Conservation (phyloP, 2,797 vertebrate species). For the Masticophis lateralis region DNA sequence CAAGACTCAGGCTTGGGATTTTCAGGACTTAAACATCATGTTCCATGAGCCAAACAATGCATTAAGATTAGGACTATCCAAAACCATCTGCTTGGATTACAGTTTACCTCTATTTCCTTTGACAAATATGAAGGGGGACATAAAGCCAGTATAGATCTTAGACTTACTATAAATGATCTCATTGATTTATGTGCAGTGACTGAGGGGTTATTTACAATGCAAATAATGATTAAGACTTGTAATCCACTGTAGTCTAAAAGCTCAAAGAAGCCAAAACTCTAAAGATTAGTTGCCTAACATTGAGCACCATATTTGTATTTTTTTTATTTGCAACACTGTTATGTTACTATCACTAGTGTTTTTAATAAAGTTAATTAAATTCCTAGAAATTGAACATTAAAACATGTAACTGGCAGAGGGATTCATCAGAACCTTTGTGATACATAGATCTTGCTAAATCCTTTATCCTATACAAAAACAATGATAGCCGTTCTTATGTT, state of each 20-base stretch:
- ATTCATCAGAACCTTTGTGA: background rate
- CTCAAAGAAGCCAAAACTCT: background rate
- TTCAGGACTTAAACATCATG: background rate
- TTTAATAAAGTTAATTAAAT: background rate
- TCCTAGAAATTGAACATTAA: background rate
- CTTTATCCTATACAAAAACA: background rate
- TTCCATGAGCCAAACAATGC: background rate
- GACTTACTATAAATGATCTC: background rate
- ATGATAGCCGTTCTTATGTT: too few species aligned
- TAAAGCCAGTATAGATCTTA: background rate
- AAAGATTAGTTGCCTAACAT: background rate
- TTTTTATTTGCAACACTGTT: background rate
- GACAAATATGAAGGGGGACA: background rate
- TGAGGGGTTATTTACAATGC: background rate
- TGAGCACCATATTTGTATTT: background rate
- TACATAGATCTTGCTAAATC: background rate
- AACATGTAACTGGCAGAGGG: background rate
- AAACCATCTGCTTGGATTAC: conserved; percentile 17
- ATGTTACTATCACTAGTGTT: background rate
- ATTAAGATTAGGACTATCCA: background rate
- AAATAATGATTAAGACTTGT: background rate
- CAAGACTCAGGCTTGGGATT: background rate
- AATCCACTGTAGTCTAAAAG: background rate
- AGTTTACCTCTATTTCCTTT: background rate
- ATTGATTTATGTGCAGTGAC: background rate